A percentile compares a stretch with the other conserved stretches of the same genome.
phyloP scores from a whole-genome alignment of 2,888 invertebrate species.

The Idaea biselata region DNA sequence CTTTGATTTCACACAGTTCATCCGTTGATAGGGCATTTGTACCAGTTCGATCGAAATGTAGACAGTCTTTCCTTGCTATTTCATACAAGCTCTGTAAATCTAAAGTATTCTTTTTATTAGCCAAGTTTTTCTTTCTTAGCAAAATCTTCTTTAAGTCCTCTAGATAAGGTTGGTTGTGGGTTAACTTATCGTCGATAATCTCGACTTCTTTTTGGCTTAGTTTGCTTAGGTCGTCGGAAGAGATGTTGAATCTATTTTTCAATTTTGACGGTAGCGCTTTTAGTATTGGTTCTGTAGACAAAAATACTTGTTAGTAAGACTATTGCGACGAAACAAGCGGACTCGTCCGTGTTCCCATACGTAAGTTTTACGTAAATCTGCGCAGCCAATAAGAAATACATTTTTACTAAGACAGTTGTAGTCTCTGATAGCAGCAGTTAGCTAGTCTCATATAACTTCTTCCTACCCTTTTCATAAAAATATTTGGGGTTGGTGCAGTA shows the following conservation, averaged over 20 bases:
- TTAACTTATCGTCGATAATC: constrained; percentile 60
- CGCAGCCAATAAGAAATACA: too few relatives aligned
- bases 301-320: neutral
- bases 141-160: constrained; percentile 59
- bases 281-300: constrained; percentile 29
- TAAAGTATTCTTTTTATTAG: constrained; percentile 41
- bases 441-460: too few relatives aligned
- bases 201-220: constrained; percentile 61
- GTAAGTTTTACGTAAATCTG: too few relatives aligned
- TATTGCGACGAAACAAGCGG: neutral
- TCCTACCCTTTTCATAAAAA: too few relatives aligned
- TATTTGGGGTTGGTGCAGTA: too few relatives aligned
- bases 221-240: constrained; percentile 46
- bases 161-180: constrained; percentile 59
- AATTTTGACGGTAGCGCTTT: constrained; percentile 40
- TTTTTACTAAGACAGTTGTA: too few relatives aligned
- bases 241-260: constrained; percentile 48
- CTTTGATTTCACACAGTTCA: constrained; percentile 57
- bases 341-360: too few relatives aligned
- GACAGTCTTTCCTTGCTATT: constrained; percentile 51
- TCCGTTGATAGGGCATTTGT: constrained; percentile 52
- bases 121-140: constrained; percentile 41
- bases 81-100: constrained; percentile 59
- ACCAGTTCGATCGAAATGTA: constrained; percentile 41
- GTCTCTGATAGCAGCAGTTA: too few relatives aligned